Base-by-base conservation (phyloP, 1,140 invertebrate species). In the Drosophila arizonae region DNA sequence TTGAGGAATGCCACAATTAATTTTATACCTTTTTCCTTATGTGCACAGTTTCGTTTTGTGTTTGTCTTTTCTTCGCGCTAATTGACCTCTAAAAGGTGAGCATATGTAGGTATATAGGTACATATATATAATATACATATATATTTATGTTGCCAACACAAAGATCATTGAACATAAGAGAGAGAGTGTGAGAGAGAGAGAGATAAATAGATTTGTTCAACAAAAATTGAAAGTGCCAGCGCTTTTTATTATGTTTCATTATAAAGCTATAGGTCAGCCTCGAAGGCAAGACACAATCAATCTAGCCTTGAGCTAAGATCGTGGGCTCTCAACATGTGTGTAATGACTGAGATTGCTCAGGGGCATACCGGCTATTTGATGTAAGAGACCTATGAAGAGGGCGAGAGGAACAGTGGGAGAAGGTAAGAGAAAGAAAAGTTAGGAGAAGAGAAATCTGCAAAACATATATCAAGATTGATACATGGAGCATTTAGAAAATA, bases 81-180 rank as follows among this genome's bases (percentile, higher is more conserved):
- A 86, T 86, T 87, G 82, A 88, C 82, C 82, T 87, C 84, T 65
- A 87, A 88, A 79, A 66, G 61, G 72, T 76, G 76, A 55, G 57
- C 52, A 69, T 79, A 76, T 39, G 13, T 11, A 21, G 43, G 17
- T 11, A 46, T 9, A 75, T 77, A 72, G 66, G 48, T 65, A 33
- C 17, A 39, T 26, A 48, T 36, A 15, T 28, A 30, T 30, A 6
- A 24, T 33, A 55, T 55, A 21, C 33, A 33, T 33, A 17, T 60
- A n/a, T 30, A 43, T 24, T 24, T 24, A 24, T 24, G 2, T 24
- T 1, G 48, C 48, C 48, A 15, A 33, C 54, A 21, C 33, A 70
- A 54, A 74, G 45, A 48, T 17, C 58, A 55, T 73, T 64, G 67
- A 72, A 75, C 76, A 78, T 72, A 78, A 77, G 28, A 30, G 28